Conservation (phyloP, 35 echinoderm and acorn worm genomes). For the Acanthaster planci region DNA sequence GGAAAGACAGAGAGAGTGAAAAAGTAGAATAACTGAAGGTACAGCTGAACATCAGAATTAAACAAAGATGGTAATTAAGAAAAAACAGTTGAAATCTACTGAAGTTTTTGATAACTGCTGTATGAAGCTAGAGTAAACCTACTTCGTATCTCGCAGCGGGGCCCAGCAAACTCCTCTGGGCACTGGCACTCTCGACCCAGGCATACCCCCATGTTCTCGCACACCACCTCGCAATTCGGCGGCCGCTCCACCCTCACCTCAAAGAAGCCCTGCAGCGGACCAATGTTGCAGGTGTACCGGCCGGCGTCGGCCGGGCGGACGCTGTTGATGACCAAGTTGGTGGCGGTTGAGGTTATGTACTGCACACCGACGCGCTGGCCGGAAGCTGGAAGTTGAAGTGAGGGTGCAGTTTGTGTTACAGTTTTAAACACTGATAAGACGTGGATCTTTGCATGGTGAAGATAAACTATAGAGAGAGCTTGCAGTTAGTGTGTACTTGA, state of each 20-base stretch:
- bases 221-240: conserved; percentile 28
- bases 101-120: no score
- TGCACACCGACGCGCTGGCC: conserved; percentile 53
- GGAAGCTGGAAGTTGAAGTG: conserved; percentile 8
- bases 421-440: no score
- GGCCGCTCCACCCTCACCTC: conserved; percentile 39
- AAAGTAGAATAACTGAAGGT: no score
- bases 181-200: conserved; percentile 61
- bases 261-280: conserved; percentile 60
- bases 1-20: no score
- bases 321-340: conserved; percentile 59
- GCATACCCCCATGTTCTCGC: conserved; percentile 81
- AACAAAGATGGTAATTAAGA: no score
- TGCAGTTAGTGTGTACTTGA: no score
- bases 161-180: conserved; percentile 52
- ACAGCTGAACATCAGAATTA: no score
- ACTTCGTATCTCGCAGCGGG: conserved; percentile 66
- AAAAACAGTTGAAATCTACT: no score
- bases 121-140: no score
- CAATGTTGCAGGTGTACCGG: conserved; percentile 65
- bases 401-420: neutral
- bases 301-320: conserved; percentile 64
- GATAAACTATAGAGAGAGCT: no score
- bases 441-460: no score
- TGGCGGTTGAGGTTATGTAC: conserved; percentile 45